Evolutionary conservation across 2,888 invertebrate genomes (phyloP), one percentile per base, ranked within the genome.

Genomic region (Erpobdella octoculata): DNA sequence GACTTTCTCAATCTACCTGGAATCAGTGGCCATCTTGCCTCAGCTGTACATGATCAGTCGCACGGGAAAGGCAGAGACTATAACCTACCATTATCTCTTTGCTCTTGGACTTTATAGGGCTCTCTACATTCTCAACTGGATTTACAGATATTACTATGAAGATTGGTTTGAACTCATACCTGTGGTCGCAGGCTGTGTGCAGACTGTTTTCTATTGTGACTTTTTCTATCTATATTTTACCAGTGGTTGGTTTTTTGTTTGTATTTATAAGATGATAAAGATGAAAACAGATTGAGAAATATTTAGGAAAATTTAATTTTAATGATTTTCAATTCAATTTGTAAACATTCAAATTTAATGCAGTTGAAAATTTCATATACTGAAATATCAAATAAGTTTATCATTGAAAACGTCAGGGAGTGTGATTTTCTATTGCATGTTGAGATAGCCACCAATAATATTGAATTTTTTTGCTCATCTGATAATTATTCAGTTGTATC

Each of bases 221-320:
- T 98, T 98, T 88, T 99, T 98, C 88, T 98, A 99, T 86, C 88
- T 98, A 78, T 98, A 98, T 86, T 91, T 98, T 85, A 99, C 98
- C 84, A 96, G 96, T 91, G 92, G 92, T 91, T 77, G 75, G 77
- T 61, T 33, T 62, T n/a, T 21, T 62, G 9, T 6, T 33, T 8
- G 31, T 8, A 31, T 9, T 12, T 9, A n/a, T 18, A 53, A 53
- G n/a, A 8, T 53, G 53, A 53, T 1, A n/a, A 21, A 53, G 5
- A n/a, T n/a, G 21, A 53, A 53, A 28, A 53, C n/a, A n/a, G 4
- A 25, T 41, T 41, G 41, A 41, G 18, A 41, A n/a, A n/a, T n/a
- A n/a, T n/a, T n/a, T n/a, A n/a, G n/a, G n/a, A n/a, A n/a, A n/a
- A n/a, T n/a, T n/a, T n/a, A n/a, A n/a, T n/a, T n/a, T n/a, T n/a